A percentile compares a stretch with the other conserved stretches of the same genome.
These are phyloP conservation scores for Crenuchus spilurus DNA, from an alignment of 2,797 vertebrate species.

Conservation along the genomic window DNA sequence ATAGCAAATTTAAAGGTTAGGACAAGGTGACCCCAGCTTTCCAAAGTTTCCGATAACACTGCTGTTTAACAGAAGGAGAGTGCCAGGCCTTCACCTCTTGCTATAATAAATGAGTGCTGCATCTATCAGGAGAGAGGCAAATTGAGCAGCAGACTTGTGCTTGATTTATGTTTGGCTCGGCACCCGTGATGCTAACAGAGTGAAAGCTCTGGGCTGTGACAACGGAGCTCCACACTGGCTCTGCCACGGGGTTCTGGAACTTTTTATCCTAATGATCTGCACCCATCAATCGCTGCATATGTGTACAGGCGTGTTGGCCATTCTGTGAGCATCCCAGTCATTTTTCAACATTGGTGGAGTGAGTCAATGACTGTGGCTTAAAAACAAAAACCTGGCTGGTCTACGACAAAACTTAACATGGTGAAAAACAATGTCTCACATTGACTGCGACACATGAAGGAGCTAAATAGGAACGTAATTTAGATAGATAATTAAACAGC, in stretches of 20 bases:
- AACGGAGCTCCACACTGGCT: neutral
- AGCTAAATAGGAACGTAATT: too few species aligned
- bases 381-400: too few species aligned
- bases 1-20: slow-evolving; percentile 11
- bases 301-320: neutral
- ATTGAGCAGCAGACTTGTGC: slow-evolving; percentile 11
- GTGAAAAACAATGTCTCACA: too few species aligned
- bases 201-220: slow-evolving; percentile 10
- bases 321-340: neutral
- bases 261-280: neutral
- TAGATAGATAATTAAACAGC: too few species aligned
- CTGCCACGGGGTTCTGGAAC: neutral
- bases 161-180: slow-evolving; percentile 33
- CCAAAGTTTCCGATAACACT: neutral
- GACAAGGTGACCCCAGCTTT: slow-evolving; percentile 39
- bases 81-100: slow-evolving; percentile 15
- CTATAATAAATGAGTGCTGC: slow-evolving; percentile 34
- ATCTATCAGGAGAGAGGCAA: slow-evolving; percentile 35
- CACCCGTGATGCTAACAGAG: neutral
- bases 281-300: neutral
- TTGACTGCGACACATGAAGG: too few species aligned
- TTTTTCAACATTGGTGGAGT: neutral
- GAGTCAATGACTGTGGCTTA: too few species aligned
- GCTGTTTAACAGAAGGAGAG: neutral
- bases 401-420: too few species aligned